phyloP scores from a whole-genome alignment of 2,888 invertebrate species.

The Pediacus dermestoides region DNA sequence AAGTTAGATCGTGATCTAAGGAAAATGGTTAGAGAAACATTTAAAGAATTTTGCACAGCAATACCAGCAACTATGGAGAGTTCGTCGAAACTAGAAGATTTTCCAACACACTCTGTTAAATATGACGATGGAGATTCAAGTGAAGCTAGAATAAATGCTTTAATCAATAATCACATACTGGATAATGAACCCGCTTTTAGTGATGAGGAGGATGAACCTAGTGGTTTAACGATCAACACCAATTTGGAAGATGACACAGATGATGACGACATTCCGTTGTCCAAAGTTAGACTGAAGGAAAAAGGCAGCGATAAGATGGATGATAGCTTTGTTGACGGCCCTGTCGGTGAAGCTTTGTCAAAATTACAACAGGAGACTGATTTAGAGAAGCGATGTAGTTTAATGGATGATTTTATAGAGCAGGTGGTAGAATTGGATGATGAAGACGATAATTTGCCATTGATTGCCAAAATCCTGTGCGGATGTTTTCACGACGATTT shows the following conservation, averaged over 20 bases:
- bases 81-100: conserved; percentile 53
- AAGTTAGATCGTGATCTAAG: conserved; percentile 82
- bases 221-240: conserved; percentile 42
- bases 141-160: conserved; percentile 22
- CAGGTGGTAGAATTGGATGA: conserved; percentile 54
- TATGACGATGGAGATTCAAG: conserved; percentile 30
- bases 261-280: conserved; percentile 73
- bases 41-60: conserved; percentile 76
- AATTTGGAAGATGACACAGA: conserved; percentile 61
- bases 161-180: conserved; percentile 50
- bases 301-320: conserved; percentile 44
- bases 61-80: conserved; percentile 50
- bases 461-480: conserved; percentile 59
- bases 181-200: conserved; percentile 76
- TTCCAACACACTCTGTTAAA: conserved; percentile 27
- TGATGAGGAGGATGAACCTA: conserved; percentile 75
- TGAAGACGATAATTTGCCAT: conserved; percentile 55
- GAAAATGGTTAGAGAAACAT: conserved; percentile 82
- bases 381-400: conserved; percentile 59
- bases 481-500: conserved; percentile 55
- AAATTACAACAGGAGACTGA: conserved; percentile 58
- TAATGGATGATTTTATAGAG: conserved; percentile 49
- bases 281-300: conserved; percentile 69
- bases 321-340: conserved; percentile 53
- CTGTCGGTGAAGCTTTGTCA: conserved; percentile 55